Conservation (phyloP, 1,140 invertebrate genomes). For the Drosophila funebris region DNA sequence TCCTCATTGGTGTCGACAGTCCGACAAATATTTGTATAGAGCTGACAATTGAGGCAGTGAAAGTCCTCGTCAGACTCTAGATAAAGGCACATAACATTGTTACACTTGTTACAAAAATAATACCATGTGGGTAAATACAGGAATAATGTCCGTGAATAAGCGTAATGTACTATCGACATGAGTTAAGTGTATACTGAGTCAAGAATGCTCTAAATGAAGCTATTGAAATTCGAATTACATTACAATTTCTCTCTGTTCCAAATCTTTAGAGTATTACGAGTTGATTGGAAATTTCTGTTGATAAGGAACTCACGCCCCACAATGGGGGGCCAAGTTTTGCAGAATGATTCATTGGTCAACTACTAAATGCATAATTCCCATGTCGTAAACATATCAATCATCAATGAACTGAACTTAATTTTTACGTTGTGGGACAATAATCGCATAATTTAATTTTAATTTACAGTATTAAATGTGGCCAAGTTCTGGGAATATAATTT, state of each 20-base stretch:
- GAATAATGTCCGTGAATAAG: conserved; percentile 21
- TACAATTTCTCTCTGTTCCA: no score
- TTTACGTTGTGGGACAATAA: conserved; percentile 17
- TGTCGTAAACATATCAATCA: conserved; percentile 51
- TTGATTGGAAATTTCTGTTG: not conserved
- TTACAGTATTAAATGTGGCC: conserved; percentile 41
- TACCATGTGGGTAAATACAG: conserved; percentile 32
- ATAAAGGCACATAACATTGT: not conserved
- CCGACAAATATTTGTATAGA: conserved; percentile 60
- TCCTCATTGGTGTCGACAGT: conserved; percentile 19
- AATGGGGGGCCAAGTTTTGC: not conserved
- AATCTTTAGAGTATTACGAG: not conserved
- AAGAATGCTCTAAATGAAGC: no score
- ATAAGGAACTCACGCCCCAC: not conserved
- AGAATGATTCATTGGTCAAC: conserved; percentile 11
- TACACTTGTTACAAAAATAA: conserved; percentile 12
- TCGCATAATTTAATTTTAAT: conserved; percentile 60
- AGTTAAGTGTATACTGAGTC: no score
- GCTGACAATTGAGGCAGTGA: not conserved
- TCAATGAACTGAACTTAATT: not conserved
- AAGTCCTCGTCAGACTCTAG: not conserved
- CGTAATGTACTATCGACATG: no score
- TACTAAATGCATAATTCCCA: not conserved
- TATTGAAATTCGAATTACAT: no score
- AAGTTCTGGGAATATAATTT: conserved; percentile 40